These are phyloP conservation scores for Pipistrellus kuhlii DNA, from an alignment of 2,797 vertebrate species.

Conservation along the genomic window DNA sequence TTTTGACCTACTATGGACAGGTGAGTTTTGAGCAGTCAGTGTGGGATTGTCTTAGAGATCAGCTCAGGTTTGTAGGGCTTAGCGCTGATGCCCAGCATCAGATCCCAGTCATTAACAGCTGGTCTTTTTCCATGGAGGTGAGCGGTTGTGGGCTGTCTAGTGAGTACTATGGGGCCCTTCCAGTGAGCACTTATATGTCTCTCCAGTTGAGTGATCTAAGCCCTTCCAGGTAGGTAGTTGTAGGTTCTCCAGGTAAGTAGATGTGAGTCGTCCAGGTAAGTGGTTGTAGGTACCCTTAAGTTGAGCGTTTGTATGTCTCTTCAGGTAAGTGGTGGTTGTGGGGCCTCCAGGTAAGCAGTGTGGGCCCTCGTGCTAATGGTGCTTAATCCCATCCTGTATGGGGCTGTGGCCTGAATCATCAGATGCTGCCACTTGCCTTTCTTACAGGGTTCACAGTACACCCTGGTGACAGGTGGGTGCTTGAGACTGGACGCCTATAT, in stretches of 20 bases:
- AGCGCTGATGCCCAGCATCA: accelerated
- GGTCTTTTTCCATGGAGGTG: background rate
- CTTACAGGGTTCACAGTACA: conserved; percentile 93
- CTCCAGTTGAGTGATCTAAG: background rate
- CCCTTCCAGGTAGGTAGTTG: background rate
- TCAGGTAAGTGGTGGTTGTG: background rate
- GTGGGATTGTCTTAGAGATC: background rate
- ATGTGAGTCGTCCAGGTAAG: background rate
- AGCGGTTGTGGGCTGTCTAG: background rate
- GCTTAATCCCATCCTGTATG: background rate
- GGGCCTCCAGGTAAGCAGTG: background rate
- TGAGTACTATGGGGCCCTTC: background rate
- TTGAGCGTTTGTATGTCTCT: background rate
- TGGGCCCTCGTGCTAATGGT: background rate
- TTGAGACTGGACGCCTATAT: conserved; percentile 93
- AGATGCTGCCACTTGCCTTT: conserved; percentile 54
- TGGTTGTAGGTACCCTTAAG: background rate
- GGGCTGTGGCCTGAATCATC: background rate
- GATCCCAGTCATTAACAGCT: accelerated
- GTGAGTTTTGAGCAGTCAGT: background rate
- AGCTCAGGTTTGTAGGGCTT: background rate
- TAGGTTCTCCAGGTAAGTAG: background rate
- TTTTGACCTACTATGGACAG: background rate
- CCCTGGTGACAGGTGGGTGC: conserved; percentile 96
- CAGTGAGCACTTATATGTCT: background rate